A percentile compares a stretch with the other conserved stretches of the same genome.
phyloP scores from a whole-genome alignment of 2,888 invertebrate species.

The Cantharis lateralis region DNA sequence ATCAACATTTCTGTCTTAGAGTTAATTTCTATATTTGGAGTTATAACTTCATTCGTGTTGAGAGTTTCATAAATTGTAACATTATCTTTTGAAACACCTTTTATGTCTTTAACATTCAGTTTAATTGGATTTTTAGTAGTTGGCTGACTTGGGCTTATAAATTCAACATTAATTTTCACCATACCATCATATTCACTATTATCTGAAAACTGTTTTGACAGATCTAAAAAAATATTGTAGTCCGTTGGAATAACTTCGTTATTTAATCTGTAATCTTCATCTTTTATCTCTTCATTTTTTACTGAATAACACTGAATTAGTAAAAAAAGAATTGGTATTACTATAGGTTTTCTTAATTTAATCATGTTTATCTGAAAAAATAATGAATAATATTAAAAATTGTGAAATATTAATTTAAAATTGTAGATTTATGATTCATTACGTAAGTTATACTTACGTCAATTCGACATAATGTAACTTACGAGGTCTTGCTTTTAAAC shows the following conservation, averaged over 20 bases:
- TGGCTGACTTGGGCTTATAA: not conserved
- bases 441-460: no score
- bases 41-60: not conserved
- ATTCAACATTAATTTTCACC: not conserved
- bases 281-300: constrained; percentile 29
- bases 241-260: constrained; percentile 57
- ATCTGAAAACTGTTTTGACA: constrained; percentile 19
- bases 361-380: not conserved
- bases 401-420: not conserved
- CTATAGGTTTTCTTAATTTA: not conserved
- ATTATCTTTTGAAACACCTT: not conserved
- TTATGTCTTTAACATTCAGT: not conserved
- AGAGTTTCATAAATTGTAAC: not conserved
- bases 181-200: constrained; percentile 16
- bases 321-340: not conserved
- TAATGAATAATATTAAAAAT: not conserved
- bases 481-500: no score
- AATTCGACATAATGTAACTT: no score
- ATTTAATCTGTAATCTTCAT: constrained; percentile 56
- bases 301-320: not conserved
- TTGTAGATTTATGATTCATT: no score
- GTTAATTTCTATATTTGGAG: no score
- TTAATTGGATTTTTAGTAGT: not conserved
- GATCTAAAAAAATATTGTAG: constrained; percentile 60
- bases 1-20: not conserved